Conservation (phyloP, 2,113 vertebrate species). For the Nesoenas mayeri region DNA sequence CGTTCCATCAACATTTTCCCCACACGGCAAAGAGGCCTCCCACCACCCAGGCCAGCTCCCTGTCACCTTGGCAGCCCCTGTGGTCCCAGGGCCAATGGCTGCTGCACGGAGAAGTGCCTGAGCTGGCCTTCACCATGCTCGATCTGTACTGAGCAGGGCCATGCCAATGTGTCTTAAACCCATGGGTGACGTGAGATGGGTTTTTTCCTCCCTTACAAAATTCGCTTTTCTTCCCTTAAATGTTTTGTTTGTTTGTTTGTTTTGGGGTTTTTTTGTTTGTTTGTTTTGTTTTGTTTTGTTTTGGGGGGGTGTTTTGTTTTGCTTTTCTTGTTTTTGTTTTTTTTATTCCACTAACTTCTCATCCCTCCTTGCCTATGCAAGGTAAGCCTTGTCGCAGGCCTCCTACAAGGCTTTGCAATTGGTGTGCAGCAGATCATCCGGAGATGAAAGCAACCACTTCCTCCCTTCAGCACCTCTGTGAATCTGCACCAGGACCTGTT, state of each 20-base stretch:
- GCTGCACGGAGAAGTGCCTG: neutral
- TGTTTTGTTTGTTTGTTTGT: too few species aligned
- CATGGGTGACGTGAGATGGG: neutral
- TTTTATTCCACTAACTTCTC: neutral
- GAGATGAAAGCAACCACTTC: conserved; percentile 52
- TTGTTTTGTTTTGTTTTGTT: too few species aligned
- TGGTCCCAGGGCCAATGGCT: neutral
- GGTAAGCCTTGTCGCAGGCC: neutral
- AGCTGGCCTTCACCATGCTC: rapidly evolving
- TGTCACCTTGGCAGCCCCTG: neutral
- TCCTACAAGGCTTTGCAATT: neutral
- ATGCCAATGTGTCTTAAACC: rapidly evolving
- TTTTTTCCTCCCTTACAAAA: neutral
- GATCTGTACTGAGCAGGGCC: rapidly evolving
- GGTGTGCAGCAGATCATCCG: neutral
- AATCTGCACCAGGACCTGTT: neutral
- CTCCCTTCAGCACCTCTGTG: neutral
- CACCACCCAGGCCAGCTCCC: rapidly evolving
- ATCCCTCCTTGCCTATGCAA: neutral
- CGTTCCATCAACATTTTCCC: neutral
- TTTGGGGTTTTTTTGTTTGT: too few species aligned
- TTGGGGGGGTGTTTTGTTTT: too few species aligned
- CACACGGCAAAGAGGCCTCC: neutral
- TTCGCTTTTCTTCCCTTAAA: neutral
- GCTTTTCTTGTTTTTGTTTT: too few species aligned